A percentile compares a stretch with the other conserved stretches of the same genome.
phyloP scores from a whole-genome alignment of 2,888 invertebrate genomes.

The Leuctra nigra region DNA sequence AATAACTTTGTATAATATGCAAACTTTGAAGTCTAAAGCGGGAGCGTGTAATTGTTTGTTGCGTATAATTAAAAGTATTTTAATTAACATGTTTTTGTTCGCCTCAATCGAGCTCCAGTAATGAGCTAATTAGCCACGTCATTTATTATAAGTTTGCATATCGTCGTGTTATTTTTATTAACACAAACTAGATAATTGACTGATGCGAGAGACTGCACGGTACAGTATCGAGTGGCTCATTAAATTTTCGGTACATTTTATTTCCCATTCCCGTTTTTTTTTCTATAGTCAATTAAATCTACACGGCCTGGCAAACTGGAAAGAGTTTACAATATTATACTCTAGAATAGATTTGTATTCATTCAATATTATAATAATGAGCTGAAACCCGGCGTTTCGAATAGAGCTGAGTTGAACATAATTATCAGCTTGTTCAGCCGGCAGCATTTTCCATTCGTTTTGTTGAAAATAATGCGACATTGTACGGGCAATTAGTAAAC shows the following conservation, averaged over 20 bases:
- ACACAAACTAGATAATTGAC: neutral
- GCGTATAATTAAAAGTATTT: neutral
- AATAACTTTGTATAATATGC: too few relatives aligned
- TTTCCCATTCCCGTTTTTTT: neutral
- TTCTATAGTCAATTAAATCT: conserved; percentile 11
- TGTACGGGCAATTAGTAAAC: conserved; percentile 16
- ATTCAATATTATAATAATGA: conserved; percentile 11
- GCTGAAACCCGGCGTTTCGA: neutral
- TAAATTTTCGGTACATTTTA: conserved; percentile 12
- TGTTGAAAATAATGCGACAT: conserved; percentile 1
- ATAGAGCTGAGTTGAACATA: conserved; percentile 6
- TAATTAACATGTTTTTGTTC: neutral
- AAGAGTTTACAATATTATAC: neutral
- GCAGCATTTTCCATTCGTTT: conserved; percentile 7
- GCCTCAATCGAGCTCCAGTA: neutral
- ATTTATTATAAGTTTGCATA: neutral
- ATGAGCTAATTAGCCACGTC: conserved; percentile 14
- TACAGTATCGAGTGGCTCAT: conserved; percentile 12
- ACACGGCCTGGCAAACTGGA: conserved; percentile 5
- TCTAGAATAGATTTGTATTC: too few relatives aligned
- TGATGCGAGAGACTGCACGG: conserved; percentile 1
- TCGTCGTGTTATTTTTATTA: neutral
- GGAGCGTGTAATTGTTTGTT: too few relatives aligned
- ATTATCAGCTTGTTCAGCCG: conserved; percentile 15
- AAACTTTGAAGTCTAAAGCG: too few relatives aligned